Base-by-base conservation (phyloP, 2,888 invertebrate species). In the Brachycybe producta region DNA sequence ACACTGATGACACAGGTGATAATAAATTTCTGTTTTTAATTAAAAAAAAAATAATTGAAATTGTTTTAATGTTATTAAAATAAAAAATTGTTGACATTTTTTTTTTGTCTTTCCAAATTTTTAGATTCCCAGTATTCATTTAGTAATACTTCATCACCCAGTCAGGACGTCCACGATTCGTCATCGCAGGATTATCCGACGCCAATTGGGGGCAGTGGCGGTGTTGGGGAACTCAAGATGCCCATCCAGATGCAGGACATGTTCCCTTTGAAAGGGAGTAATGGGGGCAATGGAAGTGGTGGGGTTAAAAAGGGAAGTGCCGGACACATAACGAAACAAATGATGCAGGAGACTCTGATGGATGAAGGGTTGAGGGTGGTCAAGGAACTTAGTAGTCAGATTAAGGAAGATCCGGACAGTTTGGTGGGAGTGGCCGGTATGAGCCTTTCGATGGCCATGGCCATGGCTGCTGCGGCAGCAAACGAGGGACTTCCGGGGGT, bases 121-220 rank as follows among this genome's bases (percentile, higher is more conserved):
- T 39, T 42, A 1, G 83, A 84, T 65, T 84, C 84, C 27, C 75
- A 82, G 57, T 82, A 80, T 63, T 83, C 83, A 0, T 82, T 80
- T 62, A 82, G 83, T 62, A 82, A 80, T 62, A 78, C 80, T 35
- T 59, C 59, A 34, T 58, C 59, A 36, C 58, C 58, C 27, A 56
- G 56, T 41, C 57, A 57, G 35, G 57, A 57, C 51, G 54, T 56
- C n/a, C 56, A 57, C 47, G 82, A 79, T 63, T 82, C 82, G 23
- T 80, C 82, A 54, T 66, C 72, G 15, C 59, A 59, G 52, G 59
- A 76, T 66, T 66, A 49, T 36, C 54, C 41, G 19, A 49, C 47
- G 47, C 56, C 43, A 41, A 53, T 36, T 23, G 52, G 30, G 23
- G 19, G 17, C 11, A 11, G 11, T 11, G 32, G 41, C 23, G 41